Evolutionary conservation across 2,888 invertebrate genomes (phyloP).

Genomic region (Tipula vernalis): DNA sequence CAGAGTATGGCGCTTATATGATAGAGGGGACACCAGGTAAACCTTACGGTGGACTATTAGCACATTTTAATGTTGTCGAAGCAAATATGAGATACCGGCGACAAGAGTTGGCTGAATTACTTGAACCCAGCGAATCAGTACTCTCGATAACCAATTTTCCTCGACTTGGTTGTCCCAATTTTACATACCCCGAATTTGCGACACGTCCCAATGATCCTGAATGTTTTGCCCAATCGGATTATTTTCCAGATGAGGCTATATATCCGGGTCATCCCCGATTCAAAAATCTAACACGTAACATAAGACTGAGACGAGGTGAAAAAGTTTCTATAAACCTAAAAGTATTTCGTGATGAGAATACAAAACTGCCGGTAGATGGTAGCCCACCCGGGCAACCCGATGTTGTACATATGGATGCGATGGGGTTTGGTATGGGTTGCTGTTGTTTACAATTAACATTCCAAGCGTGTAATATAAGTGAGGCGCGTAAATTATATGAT

Average conservation of each 20-base stretch:
- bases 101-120: slow-evolving; percentile 65
- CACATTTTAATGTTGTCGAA: slow-evolving; percentile 96
- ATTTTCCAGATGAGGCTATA: slow-evolving; percentile 91
- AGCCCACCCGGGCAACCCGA: slow-evolving; percentile 66
- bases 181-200: slow-evolving; percentile 62
- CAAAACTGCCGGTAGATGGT: slow-evolving; percentile 72
- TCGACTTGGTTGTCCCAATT: slow-evolving; percentile 78
- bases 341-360: slow-evolving; percentile 86
- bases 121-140: slow-evolving; percentile 68
- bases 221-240: slow-evolving; percentile 71
- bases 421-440: slow-evolving; percentile 99
- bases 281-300: slow-evolving; percentile 84
- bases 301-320: slow-evolving; percentile 79
- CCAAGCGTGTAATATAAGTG: slow-evolving; percentile 84
- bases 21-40: slow-evolving; percentile 96
- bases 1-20: slow-evolving; percentile 99
- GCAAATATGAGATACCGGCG: slow-evolving; percentile 90
- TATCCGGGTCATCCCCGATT: slow-evolving; percentile 93
- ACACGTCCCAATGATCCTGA: slow-evolving; percentile 54
- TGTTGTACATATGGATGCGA: slow-evolving; percentile 96
- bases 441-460: slow-evolving; percentile 94
- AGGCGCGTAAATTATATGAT: slow-evolving; percentile 92
- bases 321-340: slow-evolving; percentile 96
- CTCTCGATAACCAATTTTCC: slow-evolving; percentile 91
- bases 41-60: slow-evolving; percentile 86